Conservation (phyloP, 1,140 invertebrate genomes). For the Heliconius eleuchia region DNA sequence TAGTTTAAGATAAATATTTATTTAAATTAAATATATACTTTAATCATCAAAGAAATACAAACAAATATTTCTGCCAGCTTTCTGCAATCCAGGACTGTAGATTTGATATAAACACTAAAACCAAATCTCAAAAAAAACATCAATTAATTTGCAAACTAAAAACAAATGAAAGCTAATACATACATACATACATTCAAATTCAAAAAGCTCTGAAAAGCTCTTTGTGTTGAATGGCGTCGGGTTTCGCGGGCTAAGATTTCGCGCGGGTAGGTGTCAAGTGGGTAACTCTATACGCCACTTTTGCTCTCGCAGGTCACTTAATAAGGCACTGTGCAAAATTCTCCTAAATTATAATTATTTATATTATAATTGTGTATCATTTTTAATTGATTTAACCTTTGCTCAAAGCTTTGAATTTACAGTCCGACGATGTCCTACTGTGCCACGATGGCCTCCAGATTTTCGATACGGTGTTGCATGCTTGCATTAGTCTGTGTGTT, state of each 20-base stretch:
- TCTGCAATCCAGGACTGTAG: no score
- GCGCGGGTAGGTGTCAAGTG: constrained; percentile 25
- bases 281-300: constrained; percentile 20
- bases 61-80: no score
- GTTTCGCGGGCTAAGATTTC: constrained; percentile 24
- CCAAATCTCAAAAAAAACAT: neutral
- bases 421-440: no score
- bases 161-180: constrained; percentile 21
- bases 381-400: neutral
- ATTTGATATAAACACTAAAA: no score
- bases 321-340: neutral
- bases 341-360: neutral
- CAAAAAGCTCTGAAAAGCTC: constrained; percentile 21
- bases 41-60: no score
- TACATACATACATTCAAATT: neutral
- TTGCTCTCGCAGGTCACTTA: constrained; percentile 14
- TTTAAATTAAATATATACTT: no score
- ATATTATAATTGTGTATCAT: neutral
- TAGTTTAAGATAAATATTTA: no score
- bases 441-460: no score
- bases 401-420: no score
- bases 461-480: no score
- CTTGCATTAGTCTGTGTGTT: no score
- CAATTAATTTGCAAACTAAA: constrained; percentile 13
- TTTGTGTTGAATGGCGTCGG: constrained; percentile 17